Conservation (phyloP, 2,797 vertebrate genomes). For the Mycteria americana region DNA sequence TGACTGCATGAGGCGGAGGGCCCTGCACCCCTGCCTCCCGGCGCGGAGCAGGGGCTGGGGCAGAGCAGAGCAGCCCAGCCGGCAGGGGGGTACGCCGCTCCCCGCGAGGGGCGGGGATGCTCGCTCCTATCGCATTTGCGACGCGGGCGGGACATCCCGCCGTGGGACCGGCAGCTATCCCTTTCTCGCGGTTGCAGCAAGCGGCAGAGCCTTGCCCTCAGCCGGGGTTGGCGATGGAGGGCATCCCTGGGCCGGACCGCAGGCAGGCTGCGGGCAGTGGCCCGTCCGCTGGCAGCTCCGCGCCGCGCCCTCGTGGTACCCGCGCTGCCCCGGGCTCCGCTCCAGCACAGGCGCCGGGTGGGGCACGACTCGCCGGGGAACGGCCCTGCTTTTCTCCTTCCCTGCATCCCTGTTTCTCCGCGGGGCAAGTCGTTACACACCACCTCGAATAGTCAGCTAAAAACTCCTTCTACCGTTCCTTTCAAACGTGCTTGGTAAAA, state of each 20-base stretch:
- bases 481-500: neutral
- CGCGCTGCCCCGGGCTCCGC: neutral
- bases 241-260: neutral
- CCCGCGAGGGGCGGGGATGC: neutral
- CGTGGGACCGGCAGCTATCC: neutral
- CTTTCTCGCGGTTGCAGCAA: neutral
- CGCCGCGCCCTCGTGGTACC: neutral
- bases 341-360: neutral
- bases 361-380: no score
- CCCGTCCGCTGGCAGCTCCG: neutral
- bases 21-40: neutral
- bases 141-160: neutral
- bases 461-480: neutral
- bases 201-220: neutral
- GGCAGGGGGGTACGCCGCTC: neutral
- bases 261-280: neutral
- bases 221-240: neutral
- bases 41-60: neutral
- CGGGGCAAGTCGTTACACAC: fast-evolving
- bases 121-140: neutral
- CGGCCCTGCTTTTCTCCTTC: no score
- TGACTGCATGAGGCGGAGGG: neutral
- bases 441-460: fast-evolving
- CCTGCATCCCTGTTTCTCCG: neutral
- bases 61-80: neutral